phyloP scores from a whole-genome alignment of 2,888 invertebrate species.

The Andrena bucephala region DNA sequence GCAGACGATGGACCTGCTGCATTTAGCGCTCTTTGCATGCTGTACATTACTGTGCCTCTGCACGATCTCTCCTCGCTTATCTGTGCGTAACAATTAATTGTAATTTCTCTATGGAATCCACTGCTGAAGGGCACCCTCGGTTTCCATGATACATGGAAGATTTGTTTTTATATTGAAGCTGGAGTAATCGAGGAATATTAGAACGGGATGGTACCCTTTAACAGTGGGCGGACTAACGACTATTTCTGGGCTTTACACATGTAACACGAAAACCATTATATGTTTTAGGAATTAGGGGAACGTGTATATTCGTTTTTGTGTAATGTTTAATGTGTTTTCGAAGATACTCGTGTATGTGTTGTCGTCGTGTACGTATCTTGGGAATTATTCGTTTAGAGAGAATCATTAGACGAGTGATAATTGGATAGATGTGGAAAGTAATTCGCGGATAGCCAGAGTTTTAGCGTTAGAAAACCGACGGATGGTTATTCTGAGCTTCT shows the following conservation, averaged over 20 bases:
- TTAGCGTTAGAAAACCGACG: neutral
- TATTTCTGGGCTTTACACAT: slow-evolving; percentile 68
- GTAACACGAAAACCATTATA: slow-evolving; percentile 68
- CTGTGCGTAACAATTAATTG: slow-evolving; percentile 57
- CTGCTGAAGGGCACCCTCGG: slow-evolving; percentile 15
- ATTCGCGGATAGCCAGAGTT: neutral
- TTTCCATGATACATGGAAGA: too few species aligned
- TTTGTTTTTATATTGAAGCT: neutral
- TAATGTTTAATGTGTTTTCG: slow-evolving; percentile 32
- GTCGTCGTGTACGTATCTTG: neutral
- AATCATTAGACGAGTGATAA: slow-evolving; percentile 5
- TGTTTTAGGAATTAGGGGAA: slow-evolving; percentile 55
- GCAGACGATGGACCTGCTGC: slow-evolving; percentile 68
- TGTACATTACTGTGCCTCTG: slow-evolving; percentile 66
- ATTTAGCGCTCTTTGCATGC: slow-evolving; percentile 70
- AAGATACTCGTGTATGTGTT: slow-evolving; percentile 22
- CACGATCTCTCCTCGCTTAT: slow-evolving; percentile 63
- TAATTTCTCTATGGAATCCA: slow-evolving; percentile 31
- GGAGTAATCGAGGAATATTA: neutral
- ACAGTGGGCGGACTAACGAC: slow-evolving; percentile 43
- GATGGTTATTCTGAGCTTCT: slow-evolving; percentile 43
- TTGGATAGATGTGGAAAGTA: slow-evolving; percentile 10
- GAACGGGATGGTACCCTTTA: slow-evolving; percentile 18
- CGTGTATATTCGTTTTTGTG: slow-evolving; percentile 50
- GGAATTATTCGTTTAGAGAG: slow-evolving; percentile 16